These are phyloP conservation scores for Oxygymnocypris stewartii DNA, from an alignment of 2,113 vertebrate genomes.

Conservation along the genomic window DNA sequence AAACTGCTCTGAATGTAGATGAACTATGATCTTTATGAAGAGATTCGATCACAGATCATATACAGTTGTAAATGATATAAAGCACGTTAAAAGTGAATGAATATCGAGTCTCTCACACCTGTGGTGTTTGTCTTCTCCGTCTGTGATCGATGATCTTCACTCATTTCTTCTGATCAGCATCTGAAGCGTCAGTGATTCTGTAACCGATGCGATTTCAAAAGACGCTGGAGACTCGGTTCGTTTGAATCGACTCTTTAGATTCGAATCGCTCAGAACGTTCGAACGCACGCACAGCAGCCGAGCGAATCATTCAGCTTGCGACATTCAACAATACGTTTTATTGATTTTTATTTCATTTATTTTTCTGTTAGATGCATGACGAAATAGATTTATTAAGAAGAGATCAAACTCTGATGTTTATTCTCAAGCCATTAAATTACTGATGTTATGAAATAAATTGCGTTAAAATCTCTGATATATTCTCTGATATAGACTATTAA, in stretches of 20 bases:
- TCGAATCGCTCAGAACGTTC: neutral
- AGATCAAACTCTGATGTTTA: constrained; percentile 33
- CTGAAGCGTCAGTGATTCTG: neutral
- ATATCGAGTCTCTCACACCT: neutral
- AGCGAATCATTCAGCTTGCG: neutral
- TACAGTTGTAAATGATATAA: neutral
- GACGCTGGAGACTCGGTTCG: neutral
- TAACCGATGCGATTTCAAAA: constrained; percentile 7
- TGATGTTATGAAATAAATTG: constrained; percentile 44
- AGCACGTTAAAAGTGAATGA: neutral
- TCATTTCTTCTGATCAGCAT: neutral
- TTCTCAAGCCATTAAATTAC: constrained; percentile 50
- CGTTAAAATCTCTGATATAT: constrained; percentile 31
- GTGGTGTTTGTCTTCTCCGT: neutral
- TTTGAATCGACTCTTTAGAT: constrained; percentile 16
- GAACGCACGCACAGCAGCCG: neutral
- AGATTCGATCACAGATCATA: neutral
- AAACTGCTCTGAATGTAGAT: neutral
- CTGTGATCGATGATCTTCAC: neutral
- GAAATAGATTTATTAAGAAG: constrained; percentile 16
- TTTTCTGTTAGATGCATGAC: constrained; percentile 13
- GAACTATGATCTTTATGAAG: neutral
- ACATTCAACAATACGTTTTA: neutral
- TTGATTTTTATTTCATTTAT: neutral
- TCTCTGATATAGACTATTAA: constrained; percentile 19